Conservation (phyloP, 2,888 invertebrate species). For the Brachypalpus laphriformis region DNA sequence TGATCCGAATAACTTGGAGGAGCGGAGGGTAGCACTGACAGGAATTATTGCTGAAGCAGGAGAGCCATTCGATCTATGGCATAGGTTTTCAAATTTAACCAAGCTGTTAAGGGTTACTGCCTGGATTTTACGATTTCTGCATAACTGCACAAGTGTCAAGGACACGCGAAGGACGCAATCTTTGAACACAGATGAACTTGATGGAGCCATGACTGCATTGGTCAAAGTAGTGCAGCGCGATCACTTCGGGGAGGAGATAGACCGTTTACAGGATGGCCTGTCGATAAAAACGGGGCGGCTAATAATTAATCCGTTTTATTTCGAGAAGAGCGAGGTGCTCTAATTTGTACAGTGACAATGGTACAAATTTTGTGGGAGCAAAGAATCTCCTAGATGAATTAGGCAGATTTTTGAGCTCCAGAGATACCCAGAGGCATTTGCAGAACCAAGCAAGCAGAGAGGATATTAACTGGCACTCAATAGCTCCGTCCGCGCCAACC, state of each 20-base stretch:
- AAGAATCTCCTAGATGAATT: not conserved
- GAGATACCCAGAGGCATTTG: not conserved
- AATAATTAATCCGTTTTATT: constrained; percentile 76
- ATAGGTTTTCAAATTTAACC: constrained; percentile 20
- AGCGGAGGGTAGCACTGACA: constrained; percentile 13
- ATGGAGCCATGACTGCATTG: constrained; percentile 14
- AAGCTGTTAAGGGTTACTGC: constrained; percentile 39
- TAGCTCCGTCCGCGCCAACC: not conserved
- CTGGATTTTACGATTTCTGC: constrained; percentile 29
- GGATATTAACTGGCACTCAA: not conserved
- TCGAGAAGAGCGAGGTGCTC: constrained; percentile 63
- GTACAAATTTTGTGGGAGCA: constrained; percentile 65
- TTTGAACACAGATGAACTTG: constrained; percentile 36
- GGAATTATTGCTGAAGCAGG: not conserved
- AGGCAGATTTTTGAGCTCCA: not conserved
- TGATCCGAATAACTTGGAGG: constrained; percentile 6
- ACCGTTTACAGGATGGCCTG: not conserved
- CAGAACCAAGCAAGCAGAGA: not conserved
- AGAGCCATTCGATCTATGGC: not conserved
- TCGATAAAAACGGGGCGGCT: constrained; percentile 27
- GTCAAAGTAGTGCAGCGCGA: constrained; percentile 37
- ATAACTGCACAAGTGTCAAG: constrained; percentile 9
- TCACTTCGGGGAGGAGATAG: constrained; percentile 39
- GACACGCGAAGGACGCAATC: not conserved
- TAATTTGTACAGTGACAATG: constrained; percentile 53